Conservation (phyloP, 2,113 vertebrate genomes). For the Ptychochromis oligacanthus region DNA sequence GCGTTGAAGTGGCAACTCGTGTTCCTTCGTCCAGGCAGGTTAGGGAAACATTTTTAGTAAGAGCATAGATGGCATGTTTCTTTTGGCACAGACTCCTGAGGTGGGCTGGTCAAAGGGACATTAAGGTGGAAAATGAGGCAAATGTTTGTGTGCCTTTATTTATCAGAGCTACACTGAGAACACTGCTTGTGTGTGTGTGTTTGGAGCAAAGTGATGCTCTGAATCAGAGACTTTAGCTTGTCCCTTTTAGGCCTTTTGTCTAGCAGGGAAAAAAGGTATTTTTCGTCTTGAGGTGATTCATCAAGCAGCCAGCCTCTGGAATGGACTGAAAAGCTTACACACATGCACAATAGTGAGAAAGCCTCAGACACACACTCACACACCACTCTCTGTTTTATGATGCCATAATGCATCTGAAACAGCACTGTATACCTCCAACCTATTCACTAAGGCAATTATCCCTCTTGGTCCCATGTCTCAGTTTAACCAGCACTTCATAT, state of each 20-base stretch:
- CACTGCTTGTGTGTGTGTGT: neutral
- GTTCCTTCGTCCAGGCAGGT: conserved; percentile 17
- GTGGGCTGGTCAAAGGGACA: neutral
- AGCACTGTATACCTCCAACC: neutral
- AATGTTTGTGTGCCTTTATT: conserved; percentile 52
- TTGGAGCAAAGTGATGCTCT: conserved; percentile 25
- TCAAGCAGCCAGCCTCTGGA: conserved; percentile 32
- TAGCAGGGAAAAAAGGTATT: conserved; percentile 39
- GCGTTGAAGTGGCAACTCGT: conserved; percentile 53
- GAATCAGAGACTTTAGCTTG: conserved; percentile 42
- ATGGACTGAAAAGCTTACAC: conserved; percentile 2
- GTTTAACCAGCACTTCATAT: conserved; percentile 1
- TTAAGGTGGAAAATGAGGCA: conserved; percentile 41
- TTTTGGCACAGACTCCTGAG: neutral
- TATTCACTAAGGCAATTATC: conserved; percentile 37
- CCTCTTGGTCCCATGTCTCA: conserved; percentile 15
- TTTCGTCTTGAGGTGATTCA: conserved; percentile 59
- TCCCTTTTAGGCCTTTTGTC: conserved; percentile 48
- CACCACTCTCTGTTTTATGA: conserved; percentile 21
- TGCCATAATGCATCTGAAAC: conserved; percentile 26
- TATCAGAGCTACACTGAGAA: neutral
- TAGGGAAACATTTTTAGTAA: neutral
- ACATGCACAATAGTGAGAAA: conserved; percentile 24
- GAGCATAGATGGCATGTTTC: conserved; percentile 50
- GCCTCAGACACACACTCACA: neutral